Conservation (phyloP, 2,113 vertebrate genomes). For the Synchiropus splendidus region DNA sequence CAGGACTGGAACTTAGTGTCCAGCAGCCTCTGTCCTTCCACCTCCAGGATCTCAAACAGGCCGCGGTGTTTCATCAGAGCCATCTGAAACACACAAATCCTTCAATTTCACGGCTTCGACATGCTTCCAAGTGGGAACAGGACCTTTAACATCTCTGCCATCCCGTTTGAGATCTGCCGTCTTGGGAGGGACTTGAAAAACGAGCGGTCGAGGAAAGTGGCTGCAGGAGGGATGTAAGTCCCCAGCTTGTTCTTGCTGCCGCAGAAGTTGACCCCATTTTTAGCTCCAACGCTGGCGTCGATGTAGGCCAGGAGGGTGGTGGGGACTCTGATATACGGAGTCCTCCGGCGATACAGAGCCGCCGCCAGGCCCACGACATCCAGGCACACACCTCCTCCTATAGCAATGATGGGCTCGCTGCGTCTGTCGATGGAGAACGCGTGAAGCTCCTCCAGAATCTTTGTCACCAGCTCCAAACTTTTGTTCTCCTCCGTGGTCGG, state of each 20-base stretch:
- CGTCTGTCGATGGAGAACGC: conserved; percentile 63
- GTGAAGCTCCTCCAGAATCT: conserved; percentile 68
- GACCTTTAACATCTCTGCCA: conserved; percentile 76
- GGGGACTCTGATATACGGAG: conserved; percentile 68
- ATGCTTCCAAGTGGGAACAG: too few species aligned
- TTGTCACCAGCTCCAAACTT: conserved; percentile 64
- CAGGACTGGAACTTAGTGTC: conserved; percentile 64
- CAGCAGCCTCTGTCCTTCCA: conserved; percentile 58
- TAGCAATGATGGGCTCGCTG: conserved; percentile 65
- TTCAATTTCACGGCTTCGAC: too few species aligned
- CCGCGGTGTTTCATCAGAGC: conserved; percentile 73
- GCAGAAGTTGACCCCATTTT: conserved; percentile 71
- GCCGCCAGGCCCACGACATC: conserved; percentile 70
- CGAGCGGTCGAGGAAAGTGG: conserved; percentile 65
- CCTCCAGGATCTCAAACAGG: conserved; percentile 66
- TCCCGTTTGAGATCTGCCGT: conserved; percentile 68
- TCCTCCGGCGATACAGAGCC: conserved; percentile 66
- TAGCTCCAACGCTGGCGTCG: conserved; percentile 69
- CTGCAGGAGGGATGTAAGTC: conserved; percentile 61
- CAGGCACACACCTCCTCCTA: conserved; percentile 70
- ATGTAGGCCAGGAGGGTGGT: conserved; percentile 70
- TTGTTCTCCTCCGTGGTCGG: conserved; percentile 70
- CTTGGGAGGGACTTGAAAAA: conserved; percentile 68
- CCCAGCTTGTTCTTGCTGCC: conserved; percentile 77
- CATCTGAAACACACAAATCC: conserved; percentile 62